These are phyloP conservation scores for Acleris sparsana DNA, from an alignment of 2,888 invertebrate species.

Conservation along the genomic window DNA sequence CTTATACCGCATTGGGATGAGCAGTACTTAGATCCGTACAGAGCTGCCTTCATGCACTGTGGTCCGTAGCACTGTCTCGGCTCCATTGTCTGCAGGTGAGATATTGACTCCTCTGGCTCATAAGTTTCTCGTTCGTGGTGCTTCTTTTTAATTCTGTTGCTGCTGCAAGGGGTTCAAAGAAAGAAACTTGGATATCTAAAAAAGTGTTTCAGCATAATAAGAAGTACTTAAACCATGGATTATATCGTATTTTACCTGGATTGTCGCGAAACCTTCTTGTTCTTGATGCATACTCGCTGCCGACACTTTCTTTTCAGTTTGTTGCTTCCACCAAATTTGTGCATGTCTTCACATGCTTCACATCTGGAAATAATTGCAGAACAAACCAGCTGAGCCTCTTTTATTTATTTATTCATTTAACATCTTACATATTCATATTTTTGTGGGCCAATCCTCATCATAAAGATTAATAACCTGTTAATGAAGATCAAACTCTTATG, in stretches of 20 bases:
- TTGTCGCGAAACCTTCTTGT: conserved; percentile 63
- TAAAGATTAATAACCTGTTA: too few relatives aligned
- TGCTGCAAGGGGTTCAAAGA: conserved; percentile 45
- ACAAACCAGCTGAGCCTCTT: too few relatives aligned
- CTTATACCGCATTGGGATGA: conserved; percentile 95
- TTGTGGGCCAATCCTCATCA: too few relatives aligned
- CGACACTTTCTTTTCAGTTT: conserved; percentile 80
- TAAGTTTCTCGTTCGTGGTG: conserved; percentile 70
- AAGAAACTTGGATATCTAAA: too few relatives aligned
- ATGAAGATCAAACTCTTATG: too few relatives aligned
- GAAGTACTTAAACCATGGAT: too few relatives aligned
- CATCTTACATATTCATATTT: too few relatives aligned
- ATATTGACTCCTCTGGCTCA: conserved; percentile 71
- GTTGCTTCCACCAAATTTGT: conserved; percentile 79
- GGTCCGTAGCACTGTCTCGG: conserved; percentile 96
- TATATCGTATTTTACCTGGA: conserved; percentile 61
- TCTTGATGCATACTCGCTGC: conserved; percentile 77
- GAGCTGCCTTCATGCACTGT: conserved; percentile 90
- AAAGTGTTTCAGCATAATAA: too few relatives aligned
- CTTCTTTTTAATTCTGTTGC: conserved; percentile 70
- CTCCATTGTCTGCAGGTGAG: conserved; percentile 83
- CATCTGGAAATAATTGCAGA: conserved; percentile 58
- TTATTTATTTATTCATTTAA: too few relatives aligned
- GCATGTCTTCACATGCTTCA: conserved; percentile 80
- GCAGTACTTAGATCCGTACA: conserved; percentile 95